These are phyloP conservation scores for Bombus consobrinus DNA, from an alignment of 1,140 invertebrate species.

Conservation along the genomic window DNA sequence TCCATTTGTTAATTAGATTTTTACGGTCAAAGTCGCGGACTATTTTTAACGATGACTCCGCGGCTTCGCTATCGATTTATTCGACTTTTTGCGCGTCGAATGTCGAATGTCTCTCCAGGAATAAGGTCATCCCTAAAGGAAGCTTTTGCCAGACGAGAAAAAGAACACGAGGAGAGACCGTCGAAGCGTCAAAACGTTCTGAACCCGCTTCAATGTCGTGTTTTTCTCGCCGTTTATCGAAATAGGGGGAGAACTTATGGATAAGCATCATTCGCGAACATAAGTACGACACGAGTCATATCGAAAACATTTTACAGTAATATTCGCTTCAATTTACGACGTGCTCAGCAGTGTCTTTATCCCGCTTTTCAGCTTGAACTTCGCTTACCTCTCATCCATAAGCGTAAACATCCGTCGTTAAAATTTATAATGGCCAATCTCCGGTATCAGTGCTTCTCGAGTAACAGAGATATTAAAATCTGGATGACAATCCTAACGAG, in stretches of 20 bases:
- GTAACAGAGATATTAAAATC: not conserved
- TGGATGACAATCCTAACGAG: not conserved
- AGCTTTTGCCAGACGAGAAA: not conserved
- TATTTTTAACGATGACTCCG: slow-evolving; percentile 16
- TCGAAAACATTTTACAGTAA: slow-evolving; percentile 23
- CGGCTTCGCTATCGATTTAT: not conserved
- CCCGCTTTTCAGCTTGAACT: not conserved
- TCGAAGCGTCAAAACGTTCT: not conserved
- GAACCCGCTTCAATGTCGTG: not conserved
- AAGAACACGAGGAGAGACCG: no score
- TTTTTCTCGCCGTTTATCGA: not conserved
- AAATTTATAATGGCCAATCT: slow-evolving; percentile 1
- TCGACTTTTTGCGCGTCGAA: not conserved
- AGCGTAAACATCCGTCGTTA: not conserved
- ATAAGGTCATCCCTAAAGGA: not conserved
- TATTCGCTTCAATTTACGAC: slow-evolving; percentile 25
- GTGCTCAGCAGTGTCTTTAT: not conserved
- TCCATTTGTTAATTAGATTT: slow-evolving; percentile 25
- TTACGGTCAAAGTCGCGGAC: not conserved
- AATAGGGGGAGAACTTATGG: not conserved
- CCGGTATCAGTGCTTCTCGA: not conserved
- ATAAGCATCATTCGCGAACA: not conserved
- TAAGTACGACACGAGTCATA: not conserved
- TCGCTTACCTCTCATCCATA: not conserved
- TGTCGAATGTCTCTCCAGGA: not conserved